Percentiles rank a stretch among this genome's conserved stretches.
These are phyloP conservation scores for Adoxophyes honmai DNA, from an alignment of 1,140 invertebrate species.

Conservation along the genomic window DNA sequence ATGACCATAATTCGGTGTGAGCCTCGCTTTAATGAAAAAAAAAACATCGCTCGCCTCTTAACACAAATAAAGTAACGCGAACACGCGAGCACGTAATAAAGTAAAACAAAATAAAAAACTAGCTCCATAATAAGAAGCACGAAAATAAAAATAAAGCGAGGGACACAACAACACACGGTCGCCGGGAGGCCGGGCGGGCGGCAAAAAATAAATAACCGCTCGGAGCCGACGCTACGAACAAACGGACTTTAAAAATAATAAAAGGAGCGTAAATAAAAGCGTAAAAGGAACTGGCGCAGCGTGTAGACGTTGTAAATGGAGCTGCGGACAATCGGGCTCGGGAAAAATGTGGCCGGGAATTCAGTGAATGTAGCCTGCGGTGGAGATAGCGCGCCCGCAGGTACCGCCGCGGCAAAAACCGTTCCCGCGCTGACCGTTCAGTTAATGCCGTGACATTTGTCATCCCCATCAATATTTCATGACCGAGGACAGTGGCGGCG, in stretches of 20 bases:
- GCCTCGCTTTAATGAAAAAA: constrained; percentile 69
- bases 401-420: constrained; percentile 21
- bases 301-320: constrained; percentile 77
- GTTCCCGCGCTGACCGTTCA: not conserved
- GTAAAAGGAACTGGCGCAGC: constrained; percentile 74
- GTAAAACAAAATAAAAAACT: constrained; percentile 54
- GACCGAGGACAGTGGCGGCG: not conserved
- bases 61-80: constrained; percentile 71
- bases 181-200: constrained; percentile 63
- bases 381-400: constrained; percentile 38
- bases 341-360: constrained; percentile 70
- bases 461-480: constrained; percentile 11
- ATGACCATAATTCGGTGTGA: constrained; percentile 75
- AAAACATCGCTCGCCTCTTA: constrained; percentile 66
- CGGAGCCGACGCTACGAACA: constrained; percentile 70
- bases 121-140: constrained; percentile 75
- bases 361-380: constrained; percentile 65
- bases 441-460: constrained; percentile 11
- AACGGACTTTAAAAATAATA: constrained; percentile 76
- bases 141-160: constrained; percentile 76
- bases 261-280: constrained; percentile 76
- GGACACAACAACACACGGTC: constrained; percentile 74
- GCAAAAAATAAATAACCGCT: constrained; percentile 75
- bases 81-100: constrained; percentile 73
- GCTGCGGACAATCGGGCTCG: constrained; percentile 70